A percentile compares a stretch with the other conserved stretches of the same genome.
Evolutionary conservation across 53 echinoderm and acorn worm species (phyloP).

Genomic region (Patiria pectinifera): DNA sequence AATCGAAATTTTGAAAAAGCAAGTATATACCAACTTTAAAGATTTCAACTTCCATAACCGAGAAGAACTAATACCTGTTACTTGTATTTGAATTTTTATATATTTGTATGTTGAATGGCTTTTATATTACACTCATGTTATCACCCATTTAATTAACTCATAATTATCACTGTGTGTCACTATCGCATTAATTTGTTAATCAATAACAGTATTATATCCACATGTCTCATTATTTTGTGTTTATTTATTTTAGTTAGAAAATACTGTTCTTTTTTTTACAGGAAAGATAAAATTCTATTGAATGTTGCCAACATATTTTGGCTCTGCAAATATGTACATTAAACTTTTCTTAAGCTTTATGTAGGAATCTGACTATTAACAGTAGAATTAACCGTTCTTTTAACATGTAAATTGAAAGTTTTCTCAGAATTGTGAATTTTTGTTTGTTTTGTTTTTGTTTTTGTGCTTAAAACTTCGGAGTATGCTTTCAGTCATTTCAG

Average conservation of each 20-base stretch:
- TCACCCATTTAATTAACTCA: neutral
- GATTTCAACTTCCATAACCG: neutral
- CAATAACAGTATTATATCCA: conserved; percentile 22
- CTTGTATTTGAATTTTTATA: neutral
- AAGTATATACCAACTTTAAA: neutral
- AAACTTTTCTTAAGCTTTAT: neutral
- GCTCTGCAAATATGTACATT: conserved; percentile 53
- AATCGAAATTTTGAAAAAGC: too few species aligned
- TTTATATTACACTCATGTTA: neutral
- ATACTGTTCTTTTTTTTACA: neutral
- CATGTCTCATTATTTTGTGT: conserved; percentile 11
- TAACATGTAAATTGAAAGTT: neutral
- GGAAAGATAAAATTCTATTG: neutral
- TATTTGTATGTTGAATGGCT: neutral
- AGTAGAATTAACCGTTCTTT: conserved; percentile 12
- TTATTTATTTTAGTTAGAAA: conserved; percentile 41
- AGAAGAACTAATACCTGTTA: neutral
- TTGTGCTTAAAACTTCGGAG: neutral
- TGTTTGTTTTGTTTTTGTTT: neutral
- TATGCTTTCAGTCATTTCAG: neutral
- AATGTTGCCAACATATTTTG: conserved; percentile 23
- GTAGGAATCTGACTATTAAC: conserved; percentile 26
- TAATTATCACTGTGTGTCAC: neutral
- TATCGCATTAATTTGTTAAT: neutral
- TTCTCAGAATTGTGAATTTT: neutral